Conservation (phyloP, 2,113 vertebrate species). For the Pterocles gutturalis region DNA sequence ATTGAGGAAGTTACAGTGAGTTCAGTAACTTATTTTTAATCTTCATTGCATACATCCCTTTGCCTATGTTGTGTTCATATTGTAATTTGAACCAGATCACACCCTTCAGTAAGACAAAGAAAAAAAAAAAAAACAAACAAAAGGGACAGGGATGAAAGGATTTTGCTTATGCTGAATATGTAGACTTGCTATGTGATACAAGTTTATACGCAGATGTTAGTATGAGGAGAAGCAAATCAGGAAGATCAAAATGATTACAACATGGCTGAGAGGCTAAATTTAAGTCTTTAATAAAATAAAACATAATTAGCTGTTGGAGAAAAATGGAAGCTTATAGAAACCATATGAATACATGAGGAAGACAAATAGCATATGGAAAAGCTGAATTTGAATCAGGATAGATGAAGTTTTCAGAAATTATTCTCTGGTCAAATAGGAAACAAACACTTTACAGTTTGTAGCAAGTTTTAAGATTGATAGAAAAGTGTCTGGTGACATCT, state of each 20-base stretch:
- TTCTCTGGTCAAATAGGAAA: background rate
- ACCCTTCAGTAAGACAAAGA: background rate
- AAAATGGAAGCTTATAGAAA: background rate
- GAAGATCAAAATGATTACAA: background rate
- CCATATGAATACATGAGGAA: background rate
- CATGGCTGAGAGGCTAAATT: background rate
- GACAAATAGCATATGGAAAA: background rate
- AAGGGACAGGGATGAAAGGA: background rate
- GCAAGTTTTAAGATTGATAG: background rate
- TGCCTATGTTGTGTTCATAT: background rate
- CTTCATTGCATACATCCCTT: background rate
- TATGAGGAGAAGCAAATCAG: background rate
- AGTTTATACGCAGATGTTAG: background rate
- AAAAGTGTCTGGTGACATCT: background rate
- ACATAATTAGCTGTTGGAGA: background rate
- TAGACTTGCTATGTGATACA: background rate
- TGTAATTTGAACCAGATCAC: constrained; percentile 10
- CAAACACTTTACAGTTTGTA: background rate
- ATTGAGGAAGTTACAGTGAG: constrained; percentile 27
- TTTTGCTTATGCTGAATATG: background rate
- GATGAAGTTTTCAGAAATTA: background rate
- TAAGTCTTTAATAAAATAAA: background rate
- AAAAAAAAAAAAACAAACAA: background rate
- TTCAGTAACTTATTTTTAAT: constrained; percentile 38
- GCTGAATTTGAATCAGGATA: background rate